A percentile compares a stretch with the other conserved stretches of the same genome.
Conservation (phyloP, 2,113 vertebrate species). For the Tauraco erythrolophus region DNA sequence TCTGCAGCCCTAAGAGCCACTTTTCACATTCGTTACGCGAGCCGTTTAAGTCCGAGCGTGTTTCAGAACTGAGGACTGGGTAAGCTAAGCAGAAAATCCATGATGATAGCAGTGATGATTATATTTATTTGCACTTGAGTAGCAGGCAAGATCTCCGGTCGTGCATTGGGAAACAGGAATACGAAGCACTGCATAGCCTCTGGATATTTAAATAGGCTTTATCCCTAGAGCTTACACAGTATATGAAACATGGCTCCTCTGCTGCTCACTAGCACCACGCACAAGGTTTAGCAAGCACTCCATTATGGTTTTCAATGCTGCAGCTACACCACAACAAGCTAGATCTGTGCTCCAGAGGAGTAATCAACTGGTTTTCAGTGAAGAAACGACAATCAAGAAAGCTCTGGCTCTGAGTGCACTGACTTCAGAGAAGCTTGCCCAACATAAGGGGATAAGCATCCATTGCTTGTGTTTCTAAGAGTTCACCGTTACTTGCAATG, state of each 20-base stretch:
- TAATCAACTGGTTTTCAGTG: not conserved
- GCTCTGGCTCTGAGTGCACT: not conserved
- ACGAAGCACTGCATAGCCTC: not conserved
- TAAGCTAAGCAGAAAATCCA: not conserved
- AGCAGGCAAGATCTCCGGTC: not conserved
- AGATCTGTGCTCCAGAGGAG: not conserved
- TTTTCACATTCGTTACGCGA: accelerated
- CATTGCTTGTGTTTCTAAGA: not conserved
- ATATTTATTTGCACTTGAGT: not conserved
- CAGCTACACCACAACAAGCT: not conserved
- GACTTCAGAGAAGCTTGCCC: not conserved
- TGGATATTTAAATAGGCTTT: not conserved
- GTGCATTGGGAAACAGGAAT: not conserved
- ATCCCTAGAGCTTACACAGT: not conserved
- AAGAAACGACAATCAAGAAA: not conserved
- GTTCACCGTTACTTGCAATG: too few relatives aligned
- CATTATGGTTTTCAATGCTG: not conserved
- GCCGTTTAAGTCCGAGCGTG: accelerated
- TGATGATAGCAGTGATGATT: not conserved
- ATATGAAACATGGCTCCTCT: not conserved
- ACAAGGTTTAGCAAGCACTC: not conserved
- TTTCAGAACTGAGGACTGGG: not conserved
- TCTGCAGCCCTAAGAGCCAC: not conserved
- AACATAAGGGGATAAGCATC: not conserved
- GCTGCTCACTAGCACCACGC: not conserved